These are phyloP conservation scores for Norana najaformis DNA, from an alignment of 2,888 invertebrate genomes.

Conservation along the genomic window DNA sequence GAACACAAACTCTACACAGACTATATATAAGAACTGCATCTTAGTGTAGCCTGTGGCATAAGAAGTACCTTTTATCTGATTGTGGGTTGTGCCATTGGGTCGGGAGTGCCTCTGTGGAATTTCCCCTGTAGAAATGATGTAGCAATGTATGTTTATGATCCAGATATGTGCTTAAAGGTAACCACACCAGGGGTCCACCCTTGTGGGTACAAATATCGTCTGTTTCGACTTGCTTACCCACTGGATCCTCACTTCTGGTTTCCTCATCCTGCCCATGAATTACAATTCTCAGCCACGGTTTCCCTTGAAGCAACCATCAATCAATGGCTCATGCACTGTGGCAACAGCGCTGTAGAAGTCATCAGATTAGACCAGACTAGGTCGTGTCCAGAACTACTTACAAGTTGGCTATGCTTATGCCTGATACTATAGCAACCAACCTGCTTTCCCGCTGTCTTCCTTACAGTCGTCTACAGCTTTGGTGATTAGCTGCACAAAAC, in stretches of 20 bases:
- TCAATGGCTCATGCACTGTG: not conserved
- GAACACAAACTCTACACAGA: not conserved
- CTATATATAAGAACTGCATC: not conserved
- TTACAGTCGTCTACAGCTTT: too few species aligned
- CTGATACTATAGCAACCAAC: too few species aligned
- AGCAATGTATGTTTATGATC: not conserved
- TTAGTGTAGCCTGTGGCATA: not conserved
- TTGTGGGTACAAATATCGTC: not conserved
- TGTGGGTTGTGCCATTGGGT: not conserved
- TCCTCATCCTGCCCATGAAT: not conserved
- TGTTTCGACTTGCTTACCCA: not conserved
- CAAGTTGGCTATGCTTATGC: too few species aligned
- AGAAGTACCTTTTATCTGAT: not conserved
- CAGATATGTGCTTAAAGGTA: not conserved
- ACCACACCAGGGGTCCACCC: not conserved
- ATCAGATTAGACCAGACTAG: not conserved
- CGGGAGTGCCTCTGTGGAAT: not conserved
- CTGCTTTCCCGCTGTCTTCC: too few species aligned
- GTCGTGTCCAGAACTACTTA: too few species aligned
- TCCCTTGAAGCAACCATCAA: not conserved
- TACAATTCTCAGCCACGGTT: not conserved
- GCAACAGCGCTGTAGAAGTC: too few species aligned
- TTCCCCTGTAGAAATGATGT: too few species aligned
- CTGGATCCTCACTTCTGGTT: not conserved
- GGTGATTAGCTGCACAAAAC: too few species aligned